phyloP scores from a whole-genome alignment of 2,888 invertebrate genomes.

The Lepeophtheirus nordmannii region DNA sequence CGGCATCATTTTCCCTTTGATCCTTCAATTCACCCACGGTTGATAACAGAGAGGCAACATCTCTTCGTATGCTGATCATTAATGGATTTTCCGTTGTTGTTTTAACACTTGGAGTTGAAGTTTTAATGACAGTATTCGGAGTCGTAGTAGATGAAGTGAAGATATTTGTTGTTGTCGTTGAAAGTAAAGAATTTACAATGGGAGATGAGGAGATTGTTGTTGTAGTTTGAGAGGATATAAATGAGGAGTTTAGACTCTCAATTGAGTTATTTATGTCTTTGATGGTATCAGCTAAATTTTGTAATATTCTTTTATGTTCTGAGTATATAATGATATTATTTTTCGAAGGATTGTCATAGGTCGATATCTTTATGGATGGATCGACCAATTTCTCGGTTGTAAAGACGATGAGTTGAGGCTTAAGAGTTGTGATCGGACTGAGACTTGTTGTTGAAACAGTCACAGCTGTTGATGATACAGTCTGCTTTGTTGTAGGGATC shows the following conservation, averaged over 20 bases:
- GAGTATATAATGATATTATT: constrained; percentile 5
- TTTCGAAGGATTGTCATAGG: not conserved
- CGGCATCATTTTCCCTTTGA: not conserved
- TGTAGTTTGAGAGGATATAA: not conserved
- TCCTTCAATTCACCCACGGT: not conserved
- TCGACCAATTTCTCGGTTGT: not conserved
- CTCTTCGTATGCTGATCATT: not conserved
- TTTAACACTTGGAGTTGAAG: too few species aligned
- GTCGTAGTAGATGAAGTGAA: not conserved
- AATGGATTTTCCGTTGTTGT: not conserved
- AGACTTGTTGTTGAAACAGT: not conserved
- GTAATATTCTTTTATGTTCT: not conserved
- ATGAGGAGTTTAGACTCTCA: not conserved
- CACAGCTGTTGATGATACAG: not conserved
- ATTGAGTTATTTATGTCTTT: not conserved
- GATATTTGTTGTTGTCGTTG: not conserved
- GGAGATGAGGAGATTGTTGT: not conserved
- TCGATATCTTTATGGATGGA: not conserved
- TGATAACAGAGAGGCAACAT: not conserved
- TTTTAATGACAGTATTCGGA: too few species aligned
- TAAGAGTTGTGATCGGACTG: too few species aligned
- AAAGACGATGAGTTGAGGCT: not conserved
- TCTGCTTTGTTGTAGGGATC: not conserved
- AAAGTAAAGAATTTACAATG: not conserved
- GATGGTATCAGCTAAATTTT: not conserved